These are phyloP conservation scores for Callyntrura guangdongensis DNA, from an alignment of 2,888 invertebrate genomes.

Conservation along the genomic window DNA sequence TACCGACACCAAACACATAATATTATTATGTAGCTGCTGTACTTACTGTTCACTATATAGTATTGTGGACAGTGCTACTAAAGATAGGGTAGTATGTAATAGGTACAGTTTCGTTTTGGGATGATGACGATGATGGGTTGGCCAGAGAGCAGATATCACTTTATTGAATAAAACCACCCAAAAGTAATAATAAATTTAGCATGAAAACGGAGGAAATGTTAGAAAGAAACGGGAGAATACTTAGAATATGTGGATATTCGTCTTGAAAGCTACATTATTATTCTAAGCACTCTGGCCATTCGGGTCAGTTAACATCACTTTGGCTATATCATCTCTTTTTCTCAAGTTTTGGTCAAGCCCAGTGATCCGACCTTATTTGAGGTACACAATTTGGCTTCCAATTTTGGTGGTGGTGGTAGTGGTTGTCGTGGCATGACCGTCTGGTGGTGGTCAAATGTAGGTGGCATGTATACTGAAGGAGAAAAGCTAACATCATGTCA, in stretches of 20 bases:
- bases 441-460: neutral
- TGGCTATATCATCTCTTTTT: slow-evolving; percentile 71
- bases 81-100: neutral
- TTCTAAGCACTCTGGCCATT: slow-evolving; percentile 74
- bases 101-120: too few species aligned
- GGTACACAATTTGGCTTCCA: slow-evolving; percentile 38
- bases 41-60: too few species aligned
- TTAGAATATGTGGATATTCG: slow-evolving; percentile 72
- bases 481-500: slow-evolving; percentile 60
- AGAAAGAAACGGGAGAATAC: slow-evolving; percentile 40
- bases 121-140: slow-evolving; percentile 29
- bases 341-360: slow-evolving; percentile 2
- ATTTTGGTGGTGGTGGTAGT: slow-evolving; percentile 5
- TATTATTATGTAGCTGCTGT: neutral
- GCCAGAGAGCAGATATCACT: slow-evolving; percentile 16
- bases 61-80: neutral
- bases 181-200: slow-evolving; percentile 76
- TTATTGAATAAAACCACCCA: slow-evolving; percentile 72
- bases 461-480: neutral
- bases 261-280: slow-evolving; percentile 76
- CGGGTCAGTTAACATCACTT: slow-evolving; percentile 78
- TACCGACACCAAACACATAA: too few species aligned
- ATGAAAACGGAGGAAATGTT: slow-evolving; percentile 66
- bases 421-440: neutral
- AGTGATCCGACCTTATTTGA: slow-evolving; percentile 19